A percentile compares a stretch with the other conserved stretches of the same genome.
phyloP scores from a whole-genome alignment of 1,140 invertebrate species.

The Aricia agestis region DNA sequence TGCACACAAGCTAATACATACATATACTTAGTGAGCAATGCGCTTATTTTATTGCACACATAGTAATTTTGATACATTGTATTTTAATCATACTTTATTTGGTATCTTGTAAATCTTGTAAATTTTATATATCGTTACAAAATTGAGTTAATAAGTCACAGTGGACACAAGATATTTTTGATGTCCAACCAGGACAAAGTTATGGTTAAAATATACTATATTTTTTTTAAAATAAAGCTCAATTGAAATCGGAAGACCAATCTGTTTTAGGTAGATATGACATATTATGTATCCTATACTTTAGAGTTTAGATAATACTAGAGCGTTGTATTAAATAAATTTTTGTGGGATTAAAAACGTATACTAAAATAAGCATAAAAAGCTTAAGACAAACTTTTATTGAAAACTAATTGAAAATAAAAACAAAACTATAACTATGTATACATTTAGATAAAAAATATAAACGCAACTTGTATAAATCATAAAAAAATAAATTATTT shows the following conservation, averaged over 20 bases:
- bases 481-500: conserved; percentile 65
- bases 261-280: conserved; percentile 12
- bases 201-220: not conserved
- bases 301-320: not conserved
- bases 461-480: conserved; percentile 59
- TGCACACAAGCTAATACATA: not conserved
- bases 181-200: not conserved
- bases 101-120: too few relatives aligned
- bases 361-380: conserved; percentile 25
- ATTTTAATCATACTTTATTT: too few relatives aligned
- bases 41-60: too few relatives aligned
- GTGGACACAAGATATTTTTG: not conserved
- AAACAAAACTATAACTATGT: conserved; percentile 44
- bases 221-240: not conserved
- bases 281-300: conserved; percentile 8
- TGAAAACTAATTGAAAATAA: conserved; percentile 51
- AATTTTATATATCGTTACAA: too few relatives aligned
- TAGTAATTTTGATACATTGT: too few relatives aligned
- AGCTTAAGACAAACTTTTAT: conserved; percentile 41
- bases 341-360: not conserved
- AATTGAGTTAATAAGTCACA: not conserved
- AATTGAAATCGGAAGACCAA: conserved; percentile 5
- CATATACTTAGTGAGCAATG: too few relatives aligned
- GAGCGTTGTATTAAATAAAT: not conserved
- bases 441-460: conserved; percentile 66